A percentile compares a stretch with the other conserved stretches of the same genome.
phyloP scores from a whole-genome alignment of 2,888 invertebrate genomes.

The Pocota personata region DNA sequence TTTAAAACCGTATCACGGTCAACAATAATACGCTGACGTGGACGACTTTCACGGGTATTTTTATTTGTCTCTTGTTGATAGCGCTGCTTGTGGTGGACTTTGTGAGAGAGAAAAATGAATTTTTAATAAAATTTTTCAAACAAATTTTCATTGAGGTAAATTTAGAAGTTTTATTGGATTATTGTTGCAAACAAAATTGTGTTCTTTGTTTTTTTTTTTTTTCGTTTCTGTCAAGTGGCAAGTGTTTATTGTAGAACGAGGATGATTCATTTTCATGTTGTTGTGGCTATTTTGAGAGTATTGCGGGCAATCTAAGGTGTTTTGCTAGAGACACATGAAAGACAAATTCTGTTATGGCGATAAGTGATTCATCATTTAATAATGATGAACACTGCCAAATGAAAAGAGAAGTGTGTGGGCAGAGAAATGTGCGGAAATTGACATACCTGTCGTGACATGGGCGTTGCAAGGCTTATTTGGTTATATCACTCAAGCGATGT shows the following conservation, averaged over 20 bases:
- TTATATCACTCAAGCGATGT: background rate
- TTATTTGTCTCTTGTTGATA: slow-evolving; percentile 44
- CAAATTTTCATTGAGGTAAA: slow-evolving; percentile 47
- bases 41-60: slow-evolving; percentile 79
- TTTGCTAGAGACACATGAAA: slow-evolving; percentile 12
- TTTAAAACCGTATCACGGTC: slow-evolving; percentile 82
- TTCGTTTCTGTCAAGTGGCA: slow-evolving; percentile 30
- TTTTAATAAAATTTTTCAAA: slow-evolving; percentile 42
- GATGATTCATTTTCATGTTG: background rate
- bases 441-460: background rate
- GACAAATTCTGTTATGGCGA: background rate
- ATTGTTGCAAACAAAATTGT: slow-evolving; percentile 1
- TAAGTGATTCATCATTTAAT: slow-evolving; percentile 55
- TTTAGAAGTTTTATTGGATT: slow-evolving; percentile 44
- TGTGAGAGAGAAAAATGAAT: slow-evolving; percentile 31
- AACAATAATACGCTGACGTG: slow-evolving; percentile 80
- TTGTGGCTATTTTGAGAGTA: slow-evolving; percentile 21
- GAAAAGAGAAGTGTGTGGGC: slow-evolving; percentile 42
- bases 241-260: slow-evolving; percentile 8
- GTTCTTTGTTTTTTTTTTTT: slow-evolving; percentile 14
- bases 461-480: background rate
- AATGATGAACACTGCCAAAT: slow-evolving; percentile 33
- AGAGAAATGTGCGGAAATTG: background rate
- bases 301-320: background rate
- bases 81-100: slow-evolving; percentile 46